Evolutionary conservation across 2,113 vertebrate species (phyloP).

Genomic region (Scophthalmus maximus): DNA sequence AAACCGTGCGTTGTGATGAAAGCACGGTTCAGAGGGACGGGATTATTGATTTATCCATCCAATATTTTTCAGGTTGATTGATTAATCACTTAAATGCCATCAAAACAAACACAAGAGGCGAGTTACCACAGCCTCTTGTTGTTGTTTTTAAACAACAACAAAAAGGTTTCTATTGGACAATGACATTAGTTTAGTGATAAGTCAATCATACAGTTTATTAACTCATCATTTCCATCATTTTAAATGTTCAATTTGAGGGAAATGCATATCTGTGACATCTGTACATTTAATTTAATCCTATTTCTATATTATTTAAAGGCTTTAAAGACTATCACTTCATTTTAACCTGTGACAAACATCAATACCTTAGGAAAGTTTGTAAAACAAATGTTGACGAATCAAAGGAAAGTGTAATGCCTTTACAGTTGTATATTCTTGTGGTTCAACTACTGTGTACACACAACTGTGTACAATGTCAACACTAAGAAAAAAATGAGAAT

Average conservation of each 20-base stretch:
- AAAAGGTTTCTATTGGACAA: background rate
- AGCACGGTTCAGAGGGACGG: constrained; percentile 12
- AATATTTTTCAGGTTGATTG: constrained; percentile 16
- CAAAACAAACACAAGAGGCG: background rate
- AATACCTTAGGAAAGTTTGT: no score
- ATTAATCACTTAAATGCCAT: constrained; percentile 6
- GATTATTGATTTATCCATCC: constrained; percentile 31
- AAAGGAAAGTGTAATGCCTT: no score
- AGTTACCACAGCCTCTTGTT: background rate
- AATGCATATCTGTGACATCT: no score
- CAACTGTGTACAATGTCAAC: background rate
- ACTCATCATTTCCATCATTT: no score
- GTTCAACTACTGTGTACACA: background rate
- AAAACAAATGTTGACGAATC: no score
- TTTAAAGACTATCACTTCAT: no score
- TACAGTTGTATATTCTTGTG: background rate
- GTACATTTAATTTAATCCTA: no score
- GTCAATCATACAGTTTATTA: no score
- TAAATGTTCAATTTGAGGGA: no score
- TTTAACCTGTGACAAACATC: no score
- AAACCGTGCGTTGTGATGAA: constrained; percentile 14
- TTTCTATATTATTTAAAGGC: no score
- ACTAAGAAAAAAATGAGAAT: background rate
- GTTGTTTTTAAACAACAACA: background rate
- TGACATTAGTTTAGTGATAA: no score